These are phyloP conservation scores for Chromobotia macracanthus DNA, from an alignment of 2,797 vertebrate species.

Conservation along the genomic window DNA sequence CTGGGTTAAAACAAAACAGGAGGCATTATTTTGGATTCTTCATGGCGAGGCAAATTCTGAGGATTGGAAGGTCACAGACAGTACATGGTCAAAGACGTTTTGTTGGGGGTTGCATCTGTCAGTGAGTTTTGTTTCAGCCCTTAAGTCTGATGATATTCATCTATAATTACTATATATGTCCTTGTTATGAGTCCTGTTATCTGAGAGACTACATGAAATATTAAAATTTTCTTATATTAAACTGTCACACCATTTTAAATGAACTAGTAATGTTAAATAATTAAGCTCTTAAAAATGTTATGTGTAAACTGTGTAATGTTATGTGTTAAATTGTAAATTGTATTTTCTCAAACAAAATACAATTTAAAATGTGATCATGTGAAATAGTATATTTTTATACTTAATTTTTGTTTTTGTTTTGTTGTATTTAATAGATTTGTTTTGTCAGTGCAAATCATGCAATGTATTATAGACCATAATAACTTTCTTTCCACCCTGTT, in stretches of 20 bases:
- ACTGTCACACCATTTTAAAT: not conserved
- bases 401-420: not conserved
- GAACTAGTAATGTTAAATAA: not conserved
- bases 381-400: not conserved
- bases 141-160: not conserved
- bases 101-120: slow-evolving; percentile 5
- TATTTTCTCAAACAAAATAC: not conserved
- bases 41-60: slow-evolving; percentile 10
- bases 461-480: not conserved
- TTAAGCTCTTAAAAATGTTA: no score
- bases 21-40: slow-evolving; percentile 39
- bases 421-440: not conserved
- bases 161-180: no score
- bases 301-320: no score
- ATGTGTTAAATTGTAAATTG: no score
- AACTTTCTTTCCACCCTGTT: slow-evolving; percentile 16
- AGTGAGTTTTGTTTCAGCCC: slow-evolving; percentile 11
- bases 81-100: slow-evolving; percentile 18
- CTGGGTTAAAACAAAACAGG: slow-evolving; percentile 38
- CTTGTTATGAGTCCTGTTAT: no score
- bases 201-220: not conserved
- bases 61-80: slow-evolving; percentile 44
- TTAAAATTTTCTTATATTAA: not conserved
- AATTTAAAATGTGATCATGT: not conserved
- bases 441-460: not conserved